Evolutionary conservation across 2,888 invertebrate species (phyloP), one percentile per base, ranked within the genome.

Genomic region (Cheilosia impressa): DNA sequence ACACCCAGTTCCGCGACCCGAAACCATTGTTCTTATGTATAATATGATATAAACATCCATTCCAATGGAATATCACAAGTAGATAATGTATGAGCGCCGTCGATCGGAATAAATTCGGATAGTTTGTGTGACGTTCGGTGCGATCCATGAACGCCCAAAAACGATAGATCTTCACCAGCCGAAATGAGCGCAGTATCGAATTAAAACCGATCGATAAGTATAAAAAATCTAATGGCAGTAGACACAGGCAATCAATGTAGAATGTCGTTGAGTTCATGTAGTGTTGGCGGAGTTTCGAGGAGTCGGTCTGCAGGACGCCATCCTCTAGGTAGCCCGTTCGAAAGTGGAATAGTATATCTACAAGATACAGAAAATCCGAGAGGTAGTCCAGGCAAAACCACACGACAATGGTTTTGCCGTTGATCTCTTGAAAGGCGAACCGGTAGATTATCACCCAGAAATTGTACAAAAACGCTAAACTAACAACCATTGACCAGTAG

Each of bases 91-190:
- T 96, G 93, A 97, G 94, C 93, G 97, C 97, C 90, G 96, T 96
- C 90, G 97, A 97, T 91, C 96, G 95, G 94, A 98, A 98, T 91
- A 98, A 94, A 94, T 99, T 99, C 88, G 99, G 99, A 94, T 98
- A 99, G 94, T 99, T 99, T 89, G 99, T 99, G 92, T 99, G 99
- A 88, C 99, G 95, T 93, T 99, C 99, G 77, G 98, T 99, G 89
- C 98, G 95, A 93, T 99, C 99, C 96, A 99, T 96, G 93, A 99
- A 99, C 90, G 98, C 97, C 98, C 98, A 99, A 93, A 98, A 99
- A 89, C 98, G 95, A 93, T 99, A 99, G 91, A 99, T 98, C 93
- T 99, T 99, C 89, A 98, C 98, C 91, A 99, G 95, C 87, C 99
- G 96, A 94, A 98, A 98, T 91, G 97, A 97, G 90, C 99, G 95